A percentile compares a stretch with the other conserved stretches of the same genome.
Evolutionary conservation across 1,140 invertebrate genomes (phyloP).

Genomic region (Atopsyche davidsoni): DNA sequence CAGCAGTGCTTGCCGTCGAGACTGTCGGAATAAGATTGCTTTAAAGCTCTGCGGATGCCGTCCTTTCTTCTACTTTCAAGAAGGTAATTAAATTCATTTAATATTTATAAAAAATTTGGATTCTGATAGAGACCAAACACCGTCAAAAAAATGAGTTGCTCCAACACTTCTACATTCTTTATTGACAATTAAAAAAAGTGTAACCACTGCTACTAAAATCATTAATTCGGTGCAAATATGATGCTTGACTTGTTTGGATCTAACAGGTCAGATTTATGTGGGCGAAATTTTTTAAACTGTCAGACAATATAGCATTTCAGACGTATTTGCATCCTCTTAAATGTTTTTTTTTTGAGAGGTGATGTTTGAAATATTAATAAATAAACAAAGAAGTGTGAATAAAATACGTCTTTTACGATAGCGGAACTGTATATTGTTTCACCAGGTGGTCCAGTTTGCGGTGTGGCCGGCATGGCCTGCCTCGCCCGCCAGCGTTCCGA

Average conservation of each 20-base stretch:
- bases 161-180: background rate
- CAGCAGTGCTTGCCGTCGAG: conserved; percentile 43
- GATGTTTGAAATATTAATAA: no score
- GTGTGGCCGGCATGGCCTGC: conserved; percentile 39
- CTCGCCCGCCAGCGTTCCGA: conserved; percentile 28
- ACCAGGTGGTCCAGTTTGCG: conserved; percentile 34
- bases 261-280: no score
- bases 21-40: conserved; percentile 43
- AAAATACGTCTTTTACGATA: background rate
- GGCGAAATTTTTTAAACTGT: no score
- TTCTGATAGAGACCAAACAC: background rate
- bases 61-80: conserved; percentile 48
- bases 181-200: background rate
- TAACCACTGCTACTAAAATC: background rate
- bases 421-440: conserved; percentile 9
- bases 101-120: background rate
- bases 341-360: no score
- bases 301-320: no score
- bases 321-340: no score
- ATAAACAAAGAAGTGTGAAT: no score
- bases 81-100: conserved; percentile 29
- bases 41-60: conserved; percentile 46
- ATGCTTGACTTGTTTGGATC: no score
- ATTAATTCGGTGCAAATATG: no score
- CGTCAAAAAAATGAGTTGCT: background rate